Evolutionary conservation across 2,797 vertebrate genomes (phyloP).

Genomic region (Eremophila alpestris): DNA sequence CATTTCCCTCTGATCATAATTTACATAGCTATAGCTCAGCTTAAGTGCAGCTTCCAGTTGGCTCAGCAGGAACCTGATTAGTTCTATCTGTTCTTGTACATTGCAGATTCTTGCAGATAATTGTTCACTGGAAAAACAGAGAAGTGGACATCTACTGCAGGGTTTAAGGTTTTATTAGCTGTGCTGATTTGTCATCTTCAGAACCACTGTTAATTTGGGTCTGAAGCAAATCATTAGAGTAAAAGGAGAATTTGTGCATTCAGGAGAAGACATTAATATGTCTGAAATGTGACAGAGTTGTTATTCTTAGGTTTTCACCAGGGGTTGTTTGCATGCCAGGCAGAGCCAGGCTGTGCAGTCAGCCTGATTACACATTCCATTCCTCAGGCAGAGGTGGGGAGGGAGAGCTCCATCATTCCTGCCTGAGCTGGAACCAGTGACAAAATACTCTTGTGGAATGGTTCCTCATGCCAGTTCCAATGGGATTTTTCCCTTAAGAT

Average conservation of each 20-base stretch:
- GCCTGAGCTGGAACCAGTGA: neutral
- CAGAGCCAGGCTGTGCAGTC: neutral
- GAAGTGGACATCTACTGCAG: neutral
- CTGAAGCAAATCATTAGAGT: neutral
- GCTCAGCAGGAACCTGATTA: constrained; percentile 32
- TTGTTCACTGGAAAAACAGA: neutral
- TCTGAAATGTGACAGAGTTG: neutral
- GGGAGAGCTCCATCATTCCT: neutral
- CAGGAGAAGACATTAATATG: neutral
- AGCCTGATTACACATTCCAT: neutral
- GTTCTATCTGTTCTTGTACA: neutral
- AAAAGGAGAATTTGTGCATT: neutral
- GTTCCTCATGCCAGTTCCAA: neutral
- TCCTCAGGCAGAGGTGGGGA: neutral
- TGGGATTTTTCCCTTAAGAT: neutral
- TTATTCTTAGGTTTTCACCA: neutral
- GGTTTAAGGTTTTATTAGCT: constrained; percentile 1
- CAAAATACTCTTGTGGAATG: neutral
- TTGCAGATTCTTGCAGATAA: neutral
- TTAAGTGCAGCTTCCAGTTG: neutral
- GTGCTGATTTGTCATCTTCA: neutral
- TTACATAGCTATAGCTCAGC: constrained; percentile 1
- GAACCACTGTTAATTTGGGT: neutral
- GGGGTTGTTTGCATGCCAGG: neutral
- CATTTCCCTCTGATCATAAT: constrained; percentile 24